phyloP scores from a whole-genome alignment of 1,140 invertebrate genomes.

The Psix sp. region DNA sequence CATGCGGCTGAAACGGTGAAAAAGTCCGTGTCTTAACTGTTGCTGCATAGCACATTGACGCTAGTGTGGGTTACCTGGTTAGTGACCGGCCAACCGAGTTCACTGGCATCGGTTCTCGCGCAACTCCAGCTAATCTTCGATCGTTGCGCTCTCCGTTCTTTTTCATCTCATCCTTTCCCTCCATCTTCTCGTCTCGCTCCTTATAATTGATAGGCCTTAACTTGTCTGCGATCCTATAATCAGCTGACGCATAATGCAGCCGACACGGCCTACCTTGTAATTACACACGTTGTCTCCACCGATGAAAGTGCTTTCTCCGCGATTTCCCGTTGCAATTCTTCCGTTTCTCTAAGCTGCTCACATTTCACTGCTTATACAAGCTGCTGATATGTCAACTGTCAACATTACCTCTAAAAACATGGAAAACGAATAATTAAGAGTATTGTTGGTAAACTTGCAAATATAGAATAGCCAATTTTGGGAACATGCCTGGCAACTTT shows the following conservation, averaged over 20 bases:
- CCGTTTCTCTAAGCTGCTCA: slow-evolving; percentile 39
- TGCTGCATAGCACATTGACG: slow-evolving; percentile 73
- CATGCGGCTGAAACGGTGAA: slow-evolving; percentile 71
- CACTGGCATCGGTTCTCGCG: slow-evolving; percentile 76
- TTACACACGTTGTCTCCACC: slow-evolving; percentile 47
- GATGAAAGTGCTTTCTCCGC: slow-evolving; percentile 67
- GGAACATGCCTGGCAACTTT: too few species aligned
- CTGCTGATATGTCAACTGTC: neutral
- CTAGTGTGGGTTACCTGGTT: slow-evolving; percentile 78
- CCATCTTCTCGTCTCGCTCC: slow-evolving; percentile 29
- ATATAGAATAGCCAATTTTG: too few species aligned
- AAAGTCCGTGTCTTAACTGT: slow-evolving; percentile 72
- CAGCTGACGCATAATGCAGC: slow-evolving; percentile 30
- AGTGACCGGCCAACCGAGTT: slow-evolving; percentile 78
- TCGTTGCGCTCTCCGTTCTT: slow-evolving; percentile 28
- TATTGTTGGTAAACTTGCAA: too few species aligned
- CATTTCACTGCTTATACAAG: neutral
- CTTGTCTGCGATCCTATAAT: slow-evolving; percentile 41
- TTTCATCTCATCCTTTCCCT: slow-evolving; percentile 24
- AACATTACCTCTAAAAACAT: too few species aligned
- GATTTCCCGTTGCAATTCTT: slow-evolving; percentile 58
- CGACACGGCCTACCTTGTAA: slow-evolving; percentile 22
- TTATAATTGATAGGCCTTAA: slow-evolving; percentile 41
- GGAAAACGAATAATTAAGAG: too few species aligned
- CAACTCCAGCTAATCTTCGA: slow-evolving; percentile 74